These are phyloP conservation scores for Oenanthe oenanthe DNA, from an alignment of 2,113 vertebrate genomes.

Conservation along the genomic window DNA sequence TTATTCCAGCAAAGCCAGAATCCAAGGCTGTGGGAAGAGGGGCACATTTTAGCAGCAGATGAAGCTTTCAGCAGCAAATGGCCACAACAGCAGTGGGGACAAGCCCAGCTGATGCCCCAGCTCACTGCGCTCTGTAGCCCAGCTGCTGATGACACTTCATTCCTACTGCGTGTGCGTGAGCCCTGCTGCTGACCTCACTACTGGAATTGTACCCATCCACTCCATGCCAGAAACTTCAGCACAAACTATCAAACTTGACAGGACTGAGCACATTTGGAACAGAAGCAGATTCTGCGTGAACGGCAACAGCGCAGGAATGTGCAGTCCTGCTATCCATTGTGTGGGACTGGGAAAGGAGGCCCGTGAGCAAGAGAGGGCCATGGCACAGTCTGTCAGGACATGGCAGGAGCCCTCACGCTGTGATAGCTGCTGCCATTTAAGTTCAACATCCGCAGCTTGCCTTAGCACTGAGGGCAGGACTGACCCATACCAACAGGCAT, in stretches of 20 bases:
- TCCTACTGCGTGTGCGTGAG: neutral
- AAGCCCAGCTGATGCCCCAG: neutral
- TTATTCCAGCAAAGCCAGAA: conserved; percentile 15
- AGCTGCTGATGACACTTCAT: neutral
- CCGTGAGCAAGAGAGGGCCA: accelerated
- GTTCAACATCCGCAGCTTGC: neutral
- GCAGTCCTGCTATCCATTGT: neutral
- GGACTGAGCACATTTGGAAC: neutral
- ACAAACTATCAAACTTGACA: conserved; percentile 1
- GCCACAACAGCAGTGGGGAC: neutral
- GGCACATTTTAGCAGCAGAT: neutral
- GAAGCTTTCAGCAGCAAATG: neutral
- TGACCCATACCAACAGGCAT: neutral
- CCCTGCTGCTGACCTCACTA: conserved; percentile 21
- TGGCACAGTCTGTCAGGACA: neutral
- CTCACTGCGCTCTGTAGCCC: neutral
- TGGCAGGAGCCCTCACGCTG: neutral
- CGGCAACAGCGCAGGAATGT: neutral
- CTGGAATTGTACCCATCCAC: neutral
- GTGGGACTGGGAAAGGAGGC: neutral
- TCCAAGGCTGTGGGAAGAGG: neutral
- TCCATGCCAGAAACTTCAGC: conserved; percentile 1
- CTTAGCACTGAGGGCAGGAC: neutral
- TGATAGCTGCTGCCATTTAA: accelerated
- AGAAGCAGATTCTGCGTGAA: neutral